Conservation (phyloP, 2,113 vertebrate genomes). For the Psilopsiagon aymara region DNA sequence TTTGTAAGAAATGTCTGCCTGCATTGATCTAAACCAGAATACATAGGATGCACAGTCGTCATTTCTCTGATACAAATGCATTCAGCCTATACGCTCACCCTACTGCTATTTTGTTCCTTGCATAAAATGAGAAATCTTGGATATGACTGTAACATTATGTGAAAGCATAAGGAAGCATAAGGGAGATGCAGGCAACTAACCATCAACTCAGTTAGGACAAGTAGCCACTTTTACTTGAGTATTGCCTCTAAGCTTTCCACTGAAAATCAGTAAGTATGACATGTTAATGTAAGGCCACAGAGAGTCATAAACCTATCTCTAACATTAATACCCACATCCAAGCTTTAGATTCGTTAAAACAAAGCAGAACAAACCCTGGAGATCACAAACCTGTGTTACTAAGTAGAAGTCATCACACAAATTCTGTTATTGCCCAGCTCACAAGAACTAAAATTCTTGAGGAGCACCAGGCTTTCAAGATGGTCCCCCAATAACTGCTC, state of each 20-base stretch:
- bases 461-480: background rate
- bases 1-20: background rate
- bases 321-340: background rate
- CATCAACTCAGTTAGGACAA: background rate
- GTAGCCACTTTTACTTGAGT: background rate
- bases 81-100: background rate
- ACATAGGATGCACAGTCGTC: rapidly evolving
- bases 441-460: background rate
- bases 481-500: background rate
- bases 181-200: background rate
- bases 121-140: background rate
- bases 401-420: background rate
- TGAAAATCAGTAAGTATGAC: background rate
- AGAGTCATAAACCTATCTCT: background rate
- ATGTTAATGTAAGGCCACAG: background rate
- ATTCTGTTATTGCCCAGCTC: background rate
- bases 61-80: background rate
- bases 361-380: background rate
- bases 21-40: background rate
- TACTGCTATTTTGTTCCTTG: background rate
- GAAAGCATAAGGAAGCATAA: background rate
- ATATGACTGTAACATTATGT: background rate
- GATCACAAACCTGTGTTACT: background rate
- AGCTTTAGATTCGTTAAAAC: background rate
- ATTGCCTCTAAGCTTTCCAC: background rate